Base-by-base conservation (phyloP, 2,113 vertebrate genomes). In the Psilopsiagon aurifrons region DNA sequence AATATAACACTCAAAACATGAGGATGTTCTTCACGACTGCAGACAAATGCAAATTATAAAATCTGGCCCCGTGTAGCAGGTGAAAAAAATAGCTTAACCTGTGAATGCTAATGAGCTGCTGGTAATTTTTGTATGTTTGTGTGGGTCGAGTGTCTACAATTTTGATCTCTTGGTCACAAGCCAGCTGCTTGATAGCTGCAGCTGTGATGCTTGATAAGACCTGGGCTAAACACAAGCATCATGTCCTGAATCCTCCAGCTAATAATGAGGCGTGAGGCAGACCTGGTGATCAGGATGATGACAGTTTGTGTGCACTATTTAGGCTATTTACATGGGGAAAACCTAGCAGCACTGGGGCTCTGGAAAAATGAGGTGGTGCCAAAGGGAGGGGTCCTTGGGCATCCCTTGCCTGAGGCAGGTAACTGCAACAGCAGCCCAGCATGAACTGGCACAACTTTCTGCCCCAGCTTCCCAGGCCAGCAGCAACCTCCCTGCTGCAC, bases 261-360 rank as follows among this genome's bases (percentile, higher is more conserved):
- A 13, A 29, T 7, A 20, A 11, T 2, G 2, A 39, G 37, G 11
- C 0, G 0, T 0, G 17, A 57, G 28, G 37, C 33, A 51, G 46
- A 67, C 29, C 49, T 1, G 7, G 17, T 6, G 1, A 41, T 59
- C 2, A 31, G 75, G 62, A 37, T 19, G 28, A 29, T 4, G 10
- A 35, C 77, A 1, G 2, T 37, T 41, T 23, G 19, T 46, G 63
- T 55, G 20, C 28, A 20, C 10, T 37, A 37, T 37, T 2, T 3
- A 4, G 11, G 35, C 37, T 41, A 3, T 20, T 60, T 15, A 51
- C 22, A 3, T 1, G 9, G 39, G 25, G 28, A 77, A 43, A 54
- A 47, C n/a, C 17, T 28, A 22, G 11, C 4, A 0, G 24, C 13
- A n/a, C 33, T 41, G 37, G 23, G 35, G 16, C 19, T n/a, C 27